These are phyloP conservation scores for Noctua fimbriata DNA, from an alignment of 2,888 invertebrate genomes.

Conservation along the genomic window DNA sequence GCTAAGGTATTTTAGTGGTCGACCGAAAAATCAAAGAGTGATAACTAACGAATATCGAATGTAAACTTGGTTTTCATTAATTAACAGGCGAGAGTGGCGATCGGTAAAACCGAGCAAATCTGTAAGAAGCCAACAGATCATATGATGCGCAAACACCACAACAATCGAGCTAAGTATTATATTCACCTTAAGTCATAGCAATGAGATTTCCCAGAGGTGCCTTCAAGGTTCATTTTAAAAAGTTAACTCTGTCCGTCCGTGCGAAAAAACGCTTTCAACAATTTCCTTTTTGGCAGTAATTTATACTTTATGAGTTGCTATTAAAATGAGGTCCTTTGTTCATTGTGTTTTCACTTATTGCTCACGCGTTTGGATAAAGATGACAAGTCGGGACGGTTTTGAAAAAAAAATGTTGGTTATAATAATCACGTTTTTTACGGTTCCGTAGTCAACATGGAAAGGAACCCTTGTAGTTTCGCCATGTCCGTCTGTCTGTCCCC, in stretches of 20 bases:
- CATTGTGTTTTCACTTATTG: constrained; percentile 5
- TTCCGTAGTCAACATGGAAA: no score
- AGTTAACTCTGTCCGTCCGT: constrained; percentile 2
- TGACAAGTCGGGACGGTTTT: background rate
- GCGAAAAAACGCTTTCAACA: constrained; percentile 18
- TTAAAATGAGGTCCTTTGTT: constrained; percentile 20
- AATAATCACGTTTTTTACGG: background rate
- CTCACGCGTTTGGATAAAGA: background rate
- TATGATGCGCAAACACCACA: background rate
- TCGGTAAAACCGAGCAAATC: background rate
- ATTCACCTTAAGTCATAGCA: constrained; percentile 3
- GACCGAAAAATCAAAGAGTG: background rate
- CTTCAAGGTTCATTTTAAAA: constrained; percentile 15
- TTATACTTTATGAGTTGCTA: constrained; percentile 38
- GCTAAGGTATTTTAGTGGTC: background rate
- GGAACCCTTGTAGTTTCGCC: no score
- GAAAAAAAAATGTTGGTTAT: background rate
- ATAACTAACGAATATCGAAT: background rate
- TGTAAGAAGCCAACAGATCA: background rate
- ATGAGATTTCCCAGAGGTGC: constrained; percentile 39
- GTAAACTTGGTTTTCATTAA: background rate
- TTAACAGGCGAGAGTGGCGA: background rate
- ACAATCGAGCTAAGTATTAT: background rate
- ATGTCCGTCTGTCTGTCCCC: no score
- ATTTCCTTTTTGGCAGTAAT: constrained; percentile 35